Evolutionary conservation across 2,113 vertebrate genomes (phyloP), one percentile per base, ranked within the genome.

Genomic region (Macroglossus sobrinus): DNA sequence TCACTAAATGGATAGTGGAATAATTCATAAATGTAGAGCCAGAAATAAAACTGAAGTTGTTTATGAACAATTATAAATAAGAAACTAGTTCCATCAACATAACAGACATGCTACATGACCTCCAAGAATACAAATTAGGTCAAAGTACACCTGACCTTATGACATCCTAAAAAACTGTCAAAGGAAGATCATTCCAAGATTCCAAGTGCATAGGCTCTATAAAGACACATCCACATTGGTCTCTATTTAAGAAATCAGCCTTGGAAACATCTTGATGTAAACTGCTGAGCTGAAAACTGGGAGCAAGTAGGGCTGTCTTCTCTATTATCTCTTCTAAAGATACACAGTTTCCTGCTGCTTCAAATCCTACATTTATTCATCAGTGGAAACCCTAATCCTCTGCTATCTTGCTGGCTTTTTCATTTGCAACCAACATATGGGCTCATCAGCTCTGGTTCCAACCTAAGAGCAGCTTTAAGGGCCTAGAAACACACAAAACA

Each of bases 41-140:
- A 86, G 47, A 94, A 95, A 75, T 97, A 87, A 96, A 93, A 85
- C 80, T 87, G 89, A 97, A 71, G 16, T 50, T 91, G 4, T 81
- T 91, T 96, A 89, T 92, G 50, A 91, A 47, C 43, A 90, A 95
- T 87, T 71, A 84, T 72, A 93, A 86, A 75, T 95, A 95, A 86
- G 50, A 8, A 93, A 40, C 84, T 86, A 69, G 19, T 82, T 81
- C 47, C 84, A 24, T 81, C 53, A 75, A 95, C 64, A 33, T 93
- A 50, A 38, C 22, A 75, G 59, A 72, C 43, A 74, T 14, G 76
- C 24, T 68, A 35, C 53, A 21, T 79, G 79, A 84, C 85, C 35
- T 47, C 33, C 2, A 55, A 79, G 35, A 80, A 38, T 88, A 63
- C 18, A 84, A 93, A 75, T 84, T 30, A 93, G 94, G 10, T 95